phyloP scores from a whole-genome alignment of 2,888 invertebrate species.

The Craniophora ligustri region DNA sequence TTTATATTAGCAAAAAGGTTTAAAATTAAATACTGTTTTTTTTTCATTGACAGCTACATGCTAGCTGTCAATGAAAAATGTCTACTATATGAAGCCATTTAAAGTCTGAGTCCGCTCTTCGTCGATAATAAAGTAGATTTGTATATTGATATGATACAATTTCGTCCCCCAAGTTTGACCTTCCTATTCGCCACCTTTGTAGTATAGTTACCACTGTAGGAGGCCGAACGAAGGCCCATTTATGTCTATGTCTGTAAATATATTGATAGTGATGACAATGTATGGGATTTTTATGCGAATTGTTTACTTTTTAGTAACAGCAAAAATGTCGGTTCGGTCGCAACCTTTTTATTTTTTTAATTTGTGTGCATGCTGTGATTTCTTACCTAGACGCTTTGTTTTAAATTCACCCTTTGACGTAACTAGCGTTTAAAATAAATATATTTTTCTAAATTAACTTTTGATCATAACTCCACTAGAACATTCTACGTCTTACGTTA shows the following conservation, averaged over 20 bases:
- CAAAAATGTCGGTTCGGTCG: conserved; percentile 1
- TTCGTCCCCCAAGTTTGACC: conserved; percentile 10
- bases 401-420: conserved; percentile 10
- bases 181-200: background rate
- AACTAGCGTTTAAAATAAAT: conserved; percentile 15
- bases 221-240: conserved; percentile 6
- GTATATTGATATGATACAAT: background rate
- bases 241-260: conserved; percentile 39
- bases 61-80: no score
- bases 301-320: conserved; percentile 15
- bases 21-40: no score
- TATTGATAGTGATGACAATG: conserved; percentile 26
- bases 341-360: conserved; percentile 35
- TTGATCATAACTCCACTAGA: conserved; percentile 28
- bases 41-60: no score
- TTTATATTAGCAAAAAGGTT: no score
- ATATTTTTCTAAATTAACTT: conserved; percentile 12
- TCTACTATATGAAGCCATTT: background rate
- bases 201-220: background rate
- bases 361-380: conserved; percentile 29
- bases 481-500: conserved; percentile 17
- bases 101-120: no score
- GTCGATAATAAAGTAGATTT: conserved; percentile 5
- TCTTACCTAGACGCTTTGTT: conserved; percentile 24
- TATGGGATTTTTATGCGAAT: conserved; percentile 16